Conservation (phyloP, 2,888 invertebrate species). For the Lypha dubia region DNA sequence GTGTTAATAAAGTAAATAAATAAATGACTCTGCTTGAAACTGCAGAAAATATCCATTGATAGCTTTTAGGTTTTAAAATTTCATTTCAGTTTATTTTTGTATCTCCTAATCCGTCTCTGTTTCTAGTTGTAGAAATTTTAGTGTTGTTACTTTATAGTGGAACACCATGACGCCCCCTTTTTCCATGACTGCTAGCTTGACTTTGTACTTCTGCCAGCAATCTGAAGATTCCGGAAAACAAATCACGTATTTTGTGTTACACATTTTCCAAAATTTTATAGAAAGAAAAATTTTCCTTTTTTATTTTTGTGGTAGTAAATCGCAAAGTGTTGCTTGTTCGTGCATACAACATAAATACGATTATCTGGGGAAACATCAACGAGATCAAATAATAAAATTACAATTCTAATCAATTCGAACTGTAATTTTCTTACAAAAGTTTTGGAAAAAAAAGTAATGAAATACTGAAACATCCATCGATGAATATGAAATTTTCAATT, state of each 20-base stretch:
- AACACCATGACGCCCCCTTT: slow-evolving; percentile 67
- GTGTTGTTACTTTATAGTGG: slow-evolving; percentile 29
- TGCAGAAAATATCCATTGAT: slow-evolving; percentile 9
- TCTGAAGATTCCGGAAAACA: slow-evolving; percentile 50
- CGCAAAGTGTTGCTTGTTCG: slow-evolving; percentile 74
- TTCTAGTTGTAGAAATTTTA: slow-evolving; percentile 43
- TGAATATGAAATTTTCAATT: slow-evolving; percentile 63
- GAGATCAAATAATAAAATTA: slow-evolving; percentile 57
- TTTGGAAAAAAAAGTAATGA: slow-evolving; percentile 23
- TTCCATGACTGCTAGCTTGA: slow-evolving; percentile 64
- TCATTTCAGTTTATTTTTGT: slow-evolving; percentile 3
- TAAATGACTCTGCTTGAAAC: slow-evolving; percentile 13
- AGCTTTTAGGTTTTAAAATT: background rate
- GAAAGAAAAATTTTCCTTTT: slow-evolving; percentile 21
- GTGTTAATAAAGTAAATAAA: background rate
- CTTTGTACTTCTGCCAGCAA: slow-evolving; percentile 22
- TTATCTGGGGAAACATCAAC: slow-evolving; percentile 57
- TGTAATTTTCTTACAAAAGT: slow-evolving; percentile 13
- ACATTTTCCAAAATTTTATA: slow-evolving; percentile 79
- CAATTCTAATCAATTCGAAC: too few species aligned
- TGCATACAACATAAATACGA: slow-evolving; percentile 67
- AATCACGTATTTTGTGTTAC: slow-evolving; percentile 83
- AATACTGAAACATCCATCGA: slow-evolving; percentile 63
- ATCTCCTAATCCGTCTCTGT: slow-evolving; percentile 14
- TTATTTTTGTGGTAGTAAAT: slow-evolving; percentile 24